Evolutionary conservation across 2,113 vertebrate genomes (phyloP).

Genomic region (Rhinogobius similis): DNA sequence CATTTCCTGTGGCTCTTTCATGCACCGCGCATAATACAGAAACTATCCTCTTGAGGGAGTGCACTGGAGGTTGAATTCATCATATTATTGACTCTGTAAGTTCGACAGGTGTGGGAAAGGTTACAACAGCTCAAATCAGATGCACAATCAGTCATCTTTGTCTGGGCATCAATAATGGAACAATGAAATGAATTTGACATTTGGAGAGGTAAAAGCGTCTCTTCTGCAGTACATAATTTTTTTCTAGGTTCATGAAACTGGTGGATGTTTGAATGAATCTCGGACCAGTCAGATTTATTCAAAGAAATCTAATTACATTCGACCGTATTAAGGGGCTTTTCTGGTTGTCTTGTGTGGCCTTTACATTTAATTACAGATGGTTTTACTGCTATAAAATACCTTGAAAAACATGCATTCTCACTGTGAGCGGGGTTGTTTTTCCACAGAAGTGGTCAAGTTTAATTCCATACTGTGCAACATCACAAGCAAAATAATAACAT

Average conservation of each 20-base stretch:
- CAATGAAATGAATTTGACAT: conserved; percentile 38
- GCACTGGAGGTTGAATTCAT: conserved; percentile 17
- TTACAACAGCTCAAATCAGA: conserved; percentile 34
- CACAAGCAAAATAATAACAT: too few relatives aligned
- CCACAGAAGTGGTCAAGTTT: background rate
- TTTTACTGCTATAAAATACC: too few relatives aligned
- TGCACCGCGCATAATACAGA: background rate
- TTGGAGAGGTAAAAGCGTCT: conserved; percentile 16
- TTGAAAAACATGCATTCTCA: too few relatives aligned
- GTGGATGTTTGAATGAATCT: background rate
- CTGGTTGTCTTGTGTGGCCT: too few relatives aligned
- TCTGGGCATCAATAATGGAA: conserved; percentile 37
- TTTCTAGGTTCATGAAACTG: conserved; percentile 17
- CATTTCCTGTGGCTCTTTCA: conserved; percentile 5
- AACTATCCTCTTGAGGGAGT: background rate
- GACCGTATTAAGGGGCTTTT: background rate
- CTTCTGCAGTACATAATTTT: background rate
- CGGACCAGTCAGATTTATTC: conserved; percentile 10
- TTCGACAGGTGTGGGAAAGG: conserved; percentile 58
- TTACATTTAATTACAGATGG: too few relatives aligned
- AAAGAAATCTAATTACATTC: conserved; percentile 16
- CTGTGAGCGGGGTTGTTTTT: too few relatives aligned
- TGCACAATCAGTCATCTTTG: conserved; percentile 37
- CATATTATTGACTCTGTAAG: conserved; percentile 23
- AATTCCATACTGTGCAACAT: background rate